phyloP scores from a whole-genome alignment of 2,888 invertebrate species.

The Sicus ferrugineus region DNA sequence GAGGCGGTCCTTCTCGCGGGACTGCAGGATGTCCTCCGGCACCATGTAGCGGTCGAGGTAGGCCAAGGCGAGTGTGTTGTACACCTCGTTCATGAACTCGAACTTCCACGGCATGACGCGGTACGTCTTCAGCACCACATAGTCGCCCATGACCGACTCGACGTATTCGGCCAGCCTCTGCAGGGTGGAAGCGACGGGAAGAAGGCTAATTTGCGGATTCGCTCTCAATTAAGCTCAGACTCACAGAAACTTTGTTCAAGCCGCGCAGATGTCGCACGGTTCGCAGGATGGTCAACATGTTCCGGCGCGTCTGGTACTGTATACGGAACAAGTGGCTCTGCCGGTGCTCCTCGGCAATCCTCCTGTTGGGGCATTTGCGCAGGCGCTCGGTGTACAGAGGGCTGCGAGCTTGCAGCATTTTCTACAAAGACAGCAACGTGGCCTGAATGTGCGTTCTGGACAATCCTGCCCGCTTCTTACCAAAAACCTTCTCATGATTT shows the following conservation, averaged over 20 bases:
- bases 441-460: too few relatives aligned
- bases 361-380: constrained; percentile 49
- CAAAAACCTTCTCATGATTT: constrained; percentile 50
- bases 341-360: constrained; percentile 44
- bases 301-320: constrained; percentile 57
- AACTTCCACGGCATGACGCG: constrained; percentile 63
- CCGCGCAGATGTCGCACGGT: constrained; percentile 48
- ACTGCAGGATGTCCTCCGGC: constrained; percentile 37
- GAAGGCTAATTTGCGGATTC: neutral
- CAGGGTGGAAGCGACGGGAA: constrained; percentile 13
- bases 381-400: constrained; percentile 54
- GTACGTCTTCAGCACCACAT: constrained; percentile 56
- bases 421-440: constrained; percentile 43
- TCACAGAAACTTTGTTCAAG: constrained; percentile 46
- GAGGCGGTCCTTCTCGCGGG: constrained; percentile 37
- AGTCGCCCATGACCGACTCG: constrained; percentile 58
- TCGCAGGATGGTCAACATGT: constrained; percentile 52
- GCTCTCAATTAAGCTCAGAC: neutral
- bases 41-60: constrained; percentile 53
- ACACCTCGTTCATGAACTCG: constrained; percentile 61
- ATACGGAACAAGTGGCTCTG: constrained; percentile 51
- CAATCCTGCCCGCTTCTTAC: constrained; percentile 40
- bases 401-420: constrained; percentile 58
- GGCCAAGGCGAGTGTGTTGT: constrained; percentile 58
- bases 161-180: constrained; percentile 54